Base-by-base conservation (phyloP, 2,797 vertebrate species). In the Pterois miles region DNA sequence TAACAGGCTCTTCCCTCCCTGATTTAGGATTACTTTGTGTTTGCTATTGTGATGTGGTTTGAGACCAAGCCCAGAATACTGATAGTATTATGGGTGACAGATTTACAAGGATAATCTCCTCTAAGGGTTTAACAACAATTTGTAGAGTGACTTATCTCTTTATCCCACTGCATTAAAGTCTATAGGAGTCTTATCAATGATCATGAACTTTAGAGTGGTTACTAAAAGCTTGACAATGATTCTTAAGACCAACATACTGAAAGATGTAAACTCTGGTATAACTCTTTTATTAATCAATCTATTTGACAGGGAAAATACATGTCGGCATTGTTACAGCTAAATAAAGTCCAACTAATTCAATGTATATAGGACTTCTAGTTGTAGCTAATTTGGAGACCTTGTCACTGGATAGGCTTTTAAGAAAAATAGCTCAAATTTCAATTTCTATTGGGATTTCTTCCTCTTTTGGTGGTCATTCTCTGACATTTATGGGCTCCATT, bases 21-120 rank as follows among this genome's bases (percentile, higher is more conserved):
- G 65, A 66, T 87, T 86, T 57, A 76, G 82, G 86, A 90, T 88
- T 89, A 86, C 74, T 79, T 63, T 74, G 52, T 82, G 78, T 88
- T 88, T 85, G 69, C 80, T 66, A 80, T 82, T 89, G 86, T 81
- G 52, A 74, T 54, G 84, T 34, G 84, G 40, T 71, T 71, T 46
- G 73, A 85, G 76, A 83, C 78, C 73, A 76, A 74, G 77, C 68
- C 50, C 57, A 25, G 73, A 77, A 83, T 82, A 66, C 71, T 78
- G 74, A 86, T 71, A 71, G 80, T 57, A 87, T 87, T 83, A 84
- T 36, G 80, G 82, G 52, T 80, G 74, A 84, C 81, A 91, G 88
- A 90, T 93, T 92, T 89, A 83, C 78, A 80, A 38, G 76, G 75
- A 89, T 91, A 89, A 94, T 93, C 90, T 89, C 65, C 73, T 78